phyloP scores from a whole-genome alignment of 2,888 invertebrate species.

The Coleophora flavipennella region DNA sequence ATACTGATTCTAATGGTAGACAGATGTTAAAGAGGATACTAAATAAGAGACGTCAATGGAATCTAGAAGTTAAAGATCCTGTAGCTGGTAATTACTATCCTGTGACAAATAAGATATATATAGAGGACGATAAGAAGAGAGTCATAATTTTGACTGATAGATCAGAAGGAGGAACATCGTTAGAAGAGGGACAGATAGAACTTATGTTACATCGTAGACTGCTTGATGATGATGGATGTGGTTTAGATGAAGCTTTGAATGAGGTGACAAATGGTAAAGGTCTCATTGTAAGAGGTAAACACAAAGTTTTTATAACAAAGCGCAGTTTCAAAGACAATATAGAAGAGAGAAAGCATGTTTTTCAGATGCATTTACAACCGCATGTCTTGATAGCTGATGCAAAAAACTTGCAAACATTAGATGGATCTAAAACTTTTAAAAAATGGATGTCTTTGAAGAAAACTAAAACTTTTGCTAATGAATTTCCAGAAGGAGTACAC shows the following conservation, averaged over 20 bases:
- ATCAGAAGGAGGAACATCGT: conserved; percentile 85
- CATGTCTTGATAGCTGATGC: conserved; percentile 76
- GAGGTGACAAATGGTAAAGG: conserved; percentile 82
- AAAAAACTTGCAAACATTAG: conserved; percentile 27
- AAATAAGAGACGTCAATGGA: conserved; percentile 83
- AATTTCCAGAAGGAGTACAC: conserved; percentile 80
- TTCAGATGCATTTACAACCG: conserved; percentile 70
- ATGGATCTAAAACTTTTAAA: conserved; percentile 28
- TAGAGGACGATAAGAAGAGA: conserved; percentile 70
- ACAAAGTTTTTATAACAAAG: conserved; percentile 60
- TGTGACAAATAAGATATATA: conserved; percentile 83
- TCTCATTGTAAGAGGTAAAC: conserved; percentile 79
- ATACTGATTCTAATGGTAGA: conserved; percentile 95
- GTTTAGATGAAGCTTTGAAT: conserved; percentile 92
- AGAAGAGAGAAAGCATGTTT: conserved; percentile 22
- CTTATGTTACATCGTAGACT: conserved; percentile 91
- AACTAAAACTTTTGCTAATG: conserved; percentile 56
- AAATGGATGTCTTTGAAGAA: conserved; percentile 62
- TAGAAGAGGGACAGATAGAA: conserved; percentile 83
- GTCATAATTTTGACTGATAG: conserved; percentile 81
- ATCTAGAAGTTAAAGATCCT: conserved; percentile 77
- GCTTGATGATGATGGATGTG: conserved; percentile 91
- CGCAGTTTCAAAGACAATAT: conserved; percentile 18
- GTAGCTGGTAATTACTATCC: conserved; percentile 95
- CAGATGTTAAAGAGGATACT: conserved; percentile 82